These are phyloP conservation scores for Andrena bucephala DNA, from an alignment of 2,888 invertebrate species.

Conservation along the genomic window DNA sequence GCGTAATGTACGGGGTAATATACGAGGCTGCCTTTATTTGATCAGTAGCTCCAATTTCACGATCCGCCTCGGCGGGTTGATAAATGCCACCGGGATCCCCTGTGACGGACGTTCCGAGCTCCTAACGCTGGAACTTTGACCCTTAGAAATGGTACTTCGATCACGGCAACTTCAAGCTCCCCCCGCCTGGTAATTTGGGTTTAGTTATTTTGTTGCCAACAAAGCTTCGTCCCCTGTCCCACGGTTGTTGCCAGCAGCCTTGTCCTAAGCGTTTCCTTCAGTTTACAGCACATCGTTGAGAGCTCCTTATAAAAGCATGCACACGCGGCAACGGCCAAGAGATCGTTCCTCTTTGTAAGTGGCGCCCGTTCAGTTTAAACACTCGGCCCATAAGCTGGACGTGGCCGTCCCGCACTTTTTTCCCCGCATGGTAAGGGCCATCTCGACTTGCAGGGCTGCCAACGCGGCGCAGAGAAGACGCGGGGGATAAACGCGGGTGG, in stretches of 20 bases:
- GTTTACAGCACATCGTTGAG: conserved; percentile 33
- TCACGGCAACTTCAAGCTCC: neutral
- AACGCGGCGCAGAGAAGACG: neutral
- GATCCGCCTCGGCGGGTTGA: too few species aligned
- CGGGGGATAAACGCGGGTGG: neutral
- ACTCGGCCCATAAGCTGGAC: conserved; percentile 26
- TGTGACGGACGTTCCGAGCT: neutral
- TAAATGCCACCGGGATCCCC: too few species aligned
- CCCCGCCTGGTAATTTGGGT: neutral
- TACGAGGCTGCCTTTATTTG: neutral
- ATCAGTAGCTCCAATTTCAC: too few species aligned
- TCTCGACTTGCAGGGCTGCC: neutral
- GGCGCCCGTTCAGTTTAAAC: conserved; percentile 44
- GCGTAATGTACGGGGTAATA: neutral
- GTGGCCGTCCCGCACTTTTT: neutral
- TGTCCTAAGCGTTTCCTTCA: conserved; percentile 32
- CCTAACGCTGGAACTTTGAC: neutral
- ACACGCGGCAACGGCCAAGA: conserved; percentile 31
- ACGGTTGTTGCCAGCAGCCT: conserved; percentile 16
- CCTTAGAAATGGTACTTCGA: neutral
- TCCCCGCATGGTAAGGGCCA: conserved; percentile 16
- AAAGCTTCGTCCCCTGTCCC: neutral
- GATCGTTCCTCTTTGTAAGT: conserved; percentile 39
- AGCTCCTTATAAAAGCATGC: conserved; percentile 51
- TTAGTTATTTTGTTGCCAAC: neutral